Evolutionary conservation across 2,797 vertebrate genomes (phyloP).

Genomic region (Notamacropus eugenii): DNA sequence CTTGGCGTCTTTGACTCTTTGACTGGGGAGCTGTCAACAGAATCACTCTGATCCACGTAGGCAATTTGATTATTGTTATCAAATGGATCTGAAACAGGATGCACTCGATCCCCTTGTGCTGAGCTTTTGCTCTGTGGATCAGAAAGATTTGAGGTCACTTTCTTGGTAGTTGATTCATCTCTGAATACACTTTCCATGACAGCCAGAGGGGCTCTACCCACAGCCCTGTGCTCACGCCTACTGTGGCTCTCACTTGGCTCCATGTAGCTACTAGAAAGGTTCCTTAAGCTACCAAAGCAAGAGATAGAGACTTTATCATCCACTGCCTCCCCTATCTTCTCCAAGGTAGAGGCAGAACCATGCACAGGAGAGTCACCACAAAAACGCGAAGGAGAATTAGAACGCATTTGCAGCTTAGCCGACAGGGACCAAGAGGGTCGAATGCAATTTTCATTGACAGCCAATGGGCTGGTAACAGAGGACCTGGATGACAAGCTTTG

Average conservation of each 20-base stretch:
- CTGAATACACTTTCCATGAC: constrained; percentile 92
- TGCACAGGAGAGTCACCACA: constrained; percentile 94
- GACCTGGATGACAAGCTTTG: constrained; percentile 96
- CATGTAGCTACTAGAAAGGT: constrained; percentile 85
- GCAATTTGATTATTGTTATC: constrained; percentile 97
- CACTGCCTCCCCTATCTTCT: constrained; percentile 93
- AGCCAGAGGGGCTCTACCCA: constrained; percentile 92
- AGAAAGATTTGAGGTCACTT: constrained; percentile 80
- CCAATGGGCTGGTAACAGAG: constrained; percentile 95
- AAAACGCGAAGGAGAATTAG: constrained; percentile 95
- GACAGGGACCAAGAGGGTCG: constrained; percentile 96
- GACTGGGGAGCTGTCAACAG: constrained; percentile 89
- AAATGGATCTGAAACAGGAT: constrained; percentile 87
- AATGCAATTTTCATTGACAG: constrained; percentile 91
- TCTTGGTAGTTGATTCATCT: constrained; percentile 88
- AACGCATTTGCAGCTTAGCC: constrained; percentile 94
- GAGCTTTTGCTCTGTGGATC: constrained; percentile 87
- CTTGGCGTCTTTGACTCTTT: constrained; percentile 91
- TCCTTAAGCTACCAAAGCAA: constrained; percentile 92
- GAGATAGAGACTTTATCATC: constrained; percentile 96
- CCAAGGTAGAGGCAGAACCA: constrained; percentile 92
- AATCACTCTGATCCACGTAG: constrained; percentile 93
- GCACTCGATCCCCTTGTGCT: constrained; percentile 87
- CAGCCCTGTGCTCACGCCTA: constrained; percentile 89
- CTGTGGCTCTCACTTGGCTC: constrained; percentile 86